A percentile compares a stretch with the other conserved stretches of the same genome.
Evolutionary conservation across 2,113 vertebrate genomes (phyloP).

Genomic region (Daphoenositta chrysoptera): DNA sequence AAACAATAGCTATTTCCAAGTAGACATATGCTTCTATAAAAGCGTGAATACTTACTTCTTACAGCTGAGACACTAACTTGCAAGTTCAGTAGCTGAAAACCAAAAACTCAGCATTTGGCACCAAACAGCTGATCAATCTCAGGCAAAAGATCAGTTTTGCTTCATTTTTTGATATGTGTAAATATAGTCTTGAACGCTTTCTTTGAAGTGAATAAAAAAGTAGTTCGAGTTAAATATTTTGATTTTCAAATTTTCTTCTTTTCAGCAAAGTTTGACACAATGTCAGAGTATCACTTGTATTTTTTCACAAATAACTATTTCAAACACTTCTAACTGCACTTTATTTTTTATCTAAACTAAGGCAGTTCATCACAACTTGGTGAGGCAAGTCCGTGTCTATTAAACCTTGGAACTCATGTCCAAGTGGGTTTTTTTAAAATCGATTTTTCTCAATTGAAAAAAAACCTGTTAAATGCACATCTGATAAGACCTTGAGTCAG

Average conservation of each 20-base stretch:
- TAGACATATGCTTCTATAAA: neutral
- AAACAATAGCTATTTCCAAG: neutral
- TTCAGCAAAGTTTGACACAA: neutral
- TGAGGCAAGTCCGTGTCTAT: neutral
- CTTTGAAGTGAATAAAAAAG: neutral
- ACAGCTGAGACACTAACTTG: neutral
- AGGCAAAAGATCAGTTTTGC: neutral
- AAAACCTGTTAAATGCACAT: neutral
- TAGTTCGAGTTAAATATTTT: neutral
- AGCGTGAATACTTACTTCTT: neutral
- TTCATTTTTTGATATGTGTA: neutral
- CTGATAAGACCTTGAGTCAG: neutral
- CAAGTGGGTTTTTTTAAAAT: fast-evolving
- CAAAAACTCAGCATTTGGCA: neutral
- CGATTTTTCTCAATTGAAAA: neutral
- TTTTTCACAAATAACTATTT: neutral
- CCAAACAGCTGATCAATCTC: neutral
- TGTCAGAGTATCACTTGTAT: neutral
- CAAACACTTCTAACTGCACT: neutral
- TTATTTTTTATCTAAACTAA: neutral
- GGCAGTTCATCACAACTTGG: neutral
- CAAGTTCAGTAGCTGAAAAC: neutral
- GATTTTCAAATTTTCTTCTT: neutral
- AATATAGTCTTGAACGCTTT: neutral
- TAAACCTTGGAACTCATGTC: neutral